Evolutionary conservation across 2,797 vertebrate species (phyloP), one percentile per base, ranked within the genome.

Genomic region (Crossoptilon crossoptilon): DNA sequence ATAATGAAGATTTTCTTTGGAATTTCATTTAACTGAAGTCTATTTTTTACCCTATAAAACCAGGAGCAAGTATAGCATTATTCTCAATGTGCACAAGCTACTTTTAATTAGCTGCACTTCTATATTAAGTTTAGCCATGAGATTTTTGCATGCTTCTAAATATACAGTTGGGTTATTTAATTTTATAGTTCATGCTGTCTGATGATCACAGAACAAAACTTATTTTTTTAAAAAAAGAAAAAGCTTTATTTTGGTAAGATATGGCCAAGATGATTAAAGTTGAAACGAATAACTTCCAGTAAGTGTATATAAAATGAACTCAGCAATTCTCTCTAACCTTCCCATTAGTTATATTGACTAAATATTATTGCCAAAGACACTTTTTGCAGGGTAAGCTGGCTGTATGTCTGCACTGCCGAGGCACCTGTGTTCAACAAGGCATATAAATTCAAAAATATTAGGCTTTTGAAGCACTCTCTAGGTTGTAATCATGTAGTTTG

Each of bases 91-190:
- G 81, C 76, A 43, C 67, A 43, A 48, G n/a, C 14, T 37, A 58
- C 41, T 84, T 90, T n/a, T 37, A 81, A 23, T 76, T 76, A 90
- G n/a, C 41, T 73, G 35, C 55, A 56, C 33, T 51, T 76, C 74
- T 49, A 19, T 56, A 66, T 60, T 58, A 81, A 60, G 44, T 84
- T 90, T 46, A 84, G 84, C 46, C 69, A 56, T 0, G 0, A 81
- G 84, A 74, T 43, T 81, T 66, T 71, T 59, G 29, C 75, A 55
- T 59, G 46, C 41, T 81, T 60, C 80, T 88, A 92, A 92, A 70
- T 82, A 55, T 62, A 74, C 31, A 56, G 58, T 39, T 67, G 58
- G 63, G 63, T 48, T 88, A 62, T 56, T 81, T 70, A 18, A 49
- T 49, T 81, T 73, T 33, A 66, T 37, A 71, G 37, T 43, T 64